Evolutionary conservation across 2,888 invertebrate species (phyloP).

Genomic region (Colletes collaris): DNA sequence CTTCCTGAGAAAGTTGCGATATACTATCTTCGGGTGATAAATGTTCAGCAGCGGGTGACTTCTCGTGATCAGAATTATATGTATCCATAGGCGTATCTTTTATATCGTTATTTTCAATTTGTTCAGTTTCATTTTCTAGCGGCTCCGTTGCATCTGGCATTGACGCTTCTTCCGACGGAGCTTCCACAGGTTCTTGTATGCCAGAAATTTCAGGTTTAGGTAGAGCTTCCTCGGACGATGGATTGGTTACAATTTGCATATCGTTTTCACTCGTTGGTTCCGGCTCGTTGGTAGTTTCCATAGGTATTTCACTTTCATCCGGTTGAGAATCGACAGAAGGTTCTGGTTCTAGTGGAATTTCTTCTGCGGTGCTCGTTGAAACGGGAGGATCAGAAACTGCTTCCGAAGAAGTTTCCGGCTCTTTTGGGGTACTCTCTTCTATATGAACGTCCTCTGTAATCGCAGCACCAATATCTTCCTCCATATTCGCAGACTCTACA

Average conservation of each 20-base stretch:
- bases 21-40: slow-evolving; percentile 51
- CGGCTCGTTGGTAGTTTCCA: slow-evolving; percentile 43
- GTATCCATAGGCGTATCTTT: slow-evolving; percentile 45
- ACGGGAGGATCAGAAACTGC: slow-evolving; percentile 52
- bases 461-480: slow-evolving; percentile 64
- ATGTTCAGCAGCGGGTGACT: slow-evolving; percentile 48
- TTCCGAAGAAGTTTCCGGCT: slow-evolving; percentile 73
- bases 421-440: slow-evolving; percentile 46
- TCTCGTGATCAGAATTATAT: slow-evolving; percentile 53
- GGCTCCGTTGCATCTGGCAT: slow-evolving; percentile 38
- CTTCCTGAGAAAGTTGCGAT: slow-evolving; percentile 60
- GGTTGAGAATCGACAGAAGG: slow-evolving; percentile 28
- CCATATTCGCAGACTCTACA: slow-evolving; percentile 62
- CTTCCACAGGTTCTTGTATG: slow-evolving; percentile 39
- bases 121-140: slow-evolving; percentile 46
- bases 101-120: slow-evolving; percentile 24
- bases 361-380: slow-evolving; percentile 46
- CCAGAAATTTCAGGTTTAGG: slow-evolving; percentile 38
- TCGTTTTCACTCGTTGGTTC: slow-evolving; percentile 50
- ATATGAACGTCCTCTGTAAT: slow-evolving; percentile 55
- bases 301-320: slow-evolving; percentile 40
- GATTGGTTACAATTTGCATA: slow-evolving; percentile 19
- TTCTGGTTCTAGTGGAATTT: slow-evolving; percentile 51
- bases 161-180: slow-evolving; percentile 44
- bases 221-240: slow-evolving; percentile 33